These are phyloP conservation scores for Salmo trutta DNA, from an alignment of 2,797 vertebrate genomes.

Conservation along the genomic window DNA sequence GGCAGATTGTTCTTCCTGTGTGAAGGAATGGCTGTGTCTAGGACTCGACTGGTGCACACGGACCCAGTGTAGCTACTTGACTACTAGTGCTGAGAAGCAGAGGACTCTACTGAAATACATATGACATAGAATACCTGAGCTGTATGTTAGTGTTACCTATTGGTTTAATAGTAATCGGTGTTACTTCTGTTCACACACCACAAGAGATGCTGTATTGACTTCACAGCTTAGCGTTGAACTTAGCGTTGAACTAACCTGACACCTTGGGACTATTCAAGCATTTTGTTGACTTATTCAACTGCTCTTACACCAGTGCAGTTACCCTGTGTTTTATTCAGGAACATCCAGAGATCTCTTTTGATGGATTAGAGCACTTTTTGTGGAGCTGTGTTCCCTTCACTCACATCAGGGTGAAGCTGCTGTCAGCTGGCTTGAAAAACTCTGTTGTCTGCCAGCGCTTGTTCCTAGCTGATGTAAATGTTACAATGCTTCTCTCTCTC, in stretches of 20 bases:
- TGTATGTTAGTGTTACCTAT: neutral
- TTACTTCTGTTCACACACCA: too few relatives aligned
- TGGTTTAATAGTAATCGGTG: too few relatives aligned
- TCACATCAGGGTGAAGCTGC: neutral
- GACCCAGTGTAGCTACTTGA: neutral
- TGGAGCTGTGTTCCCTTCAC: neutral
- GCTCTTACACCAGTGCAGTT: too few relatives aligned
- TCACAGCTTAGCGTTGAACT: neutral
- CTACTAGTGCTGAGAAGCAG: neutral
- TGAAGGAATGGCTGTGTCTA: neutral
- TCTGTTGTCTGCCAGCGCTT: constrained; percentile 62
- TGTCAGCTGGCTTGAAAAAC: constrained; percentile 69
- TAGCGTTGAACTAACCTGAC: neutral
- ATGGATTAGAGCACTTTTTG: neutral
- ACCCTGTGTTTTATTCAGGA: neutral
- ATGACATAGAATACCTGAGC: neutral
- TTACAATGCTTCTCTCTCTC: constrained; percentile 48
- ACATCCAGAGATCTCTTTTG: neutral
- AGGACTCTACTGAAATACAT: neutral
- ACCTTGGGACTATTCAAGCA: too few relatives aligned
- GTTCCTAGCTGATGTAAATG: constrained; percentile 74
- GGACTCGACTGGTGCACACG: neutral
- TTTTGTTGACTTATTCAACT: too few relatives aligned
- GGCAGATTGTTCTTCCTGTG: neutral
- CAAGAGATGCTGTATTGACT: neutral